These are phyloP conservation scores for Lamellibrachia satsuma DNA, from an alignment of 2,888 invertebrate species.

Conservation along the genomic window DNA sequence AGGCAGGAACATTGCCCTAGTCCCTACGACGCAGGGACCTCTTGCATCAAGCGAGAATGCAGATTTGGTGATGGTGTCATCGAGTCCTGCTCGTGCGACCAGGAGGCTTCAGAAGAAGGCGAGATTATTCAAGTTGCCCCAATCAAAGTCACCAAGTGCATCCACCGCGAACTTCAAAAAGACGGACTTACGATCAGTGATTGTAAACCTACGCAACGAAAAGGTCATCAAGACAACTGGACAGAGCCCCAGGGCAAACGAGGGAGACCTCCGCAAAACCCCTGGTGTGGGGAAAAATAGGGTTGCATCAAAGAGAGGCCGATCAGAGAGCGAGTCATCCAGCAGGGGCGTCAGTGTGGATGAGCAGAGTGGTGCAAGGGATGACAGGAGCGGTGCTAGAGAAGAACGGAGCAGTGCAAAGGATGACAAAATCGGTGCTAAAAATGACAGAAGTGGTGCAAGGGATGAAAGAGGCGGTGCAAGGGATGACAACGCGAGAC, in stretches of 20 bases:
- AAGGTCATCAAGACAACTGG: background rate
- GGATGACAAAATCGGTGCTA: too few relatives aligned
- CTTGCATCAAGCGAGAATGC: background rate
- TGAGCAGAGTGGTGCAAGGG: background rate
- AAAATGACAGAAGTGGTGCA: background rate
- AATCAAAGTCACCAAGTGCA: background rate
- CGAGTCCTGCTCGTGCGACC: background rate
- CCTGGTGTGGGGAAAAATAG: background rate
- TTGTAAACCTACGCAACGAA: background rate
- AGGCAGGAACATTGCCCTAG: background rate
- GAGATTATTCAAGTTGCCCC: background rate
- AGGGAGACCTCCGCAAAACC: background rate
- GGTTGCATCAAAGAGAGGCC: background rate
- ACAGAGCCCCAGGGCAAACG: background rate
- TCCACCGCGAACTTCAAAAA: background rate
- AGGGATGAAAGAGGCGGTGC: background rate
- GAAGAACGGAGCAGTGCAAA: too few relatives aligned
- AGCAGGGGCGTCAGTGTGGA: background rate
- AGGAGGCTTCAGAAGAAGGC: background rate
- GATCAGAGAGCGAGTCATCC: background rate
- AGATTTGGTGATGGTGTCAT: background rate
- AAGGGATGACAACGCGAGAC: background rate
- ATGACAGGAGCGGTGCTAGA: background rate
- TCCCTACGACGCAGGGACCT: background rate
- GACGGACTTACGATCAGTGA: background rate